Evolutionary conservation across 2,797 vertebrate species (phyloP).

Genomic region (Columba guinea): DNA sequence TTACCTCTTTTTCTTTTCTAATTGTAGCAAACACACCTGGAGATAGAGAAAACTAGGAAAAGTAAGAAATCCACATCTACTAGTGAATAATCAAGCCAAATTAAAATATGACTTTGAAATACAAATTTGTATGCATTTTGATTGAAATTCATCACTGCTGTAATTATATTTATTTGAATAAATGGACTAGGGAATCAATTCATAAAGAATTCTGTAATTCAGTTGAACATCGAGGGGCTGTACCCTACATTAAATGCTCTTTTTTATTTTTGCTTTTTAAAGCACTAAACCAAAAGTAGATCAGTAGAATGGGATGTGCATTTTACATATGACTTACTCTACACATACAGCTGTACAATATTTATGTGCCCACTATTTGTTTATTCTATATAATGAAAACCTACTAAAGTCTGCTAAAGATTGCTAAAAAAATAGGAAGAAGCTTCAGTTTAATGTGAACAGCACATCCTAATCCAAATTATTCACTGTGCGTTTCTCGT

Average conservation of each 20-base stretch:
- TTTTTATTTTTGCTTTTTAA: not conserved
- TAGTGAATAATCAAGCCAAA: not conserved
- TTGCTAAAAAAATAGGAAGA: not conserved
- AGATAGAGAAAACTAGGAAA: not conserved
- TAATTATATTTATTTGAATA: conserved; percentile 1
- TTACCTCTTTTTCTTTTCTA: not conserved
- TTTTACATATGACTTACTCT: not conserved
- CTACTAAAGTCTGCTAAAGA: not conserved
- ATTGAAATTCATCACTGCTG: not conserved
- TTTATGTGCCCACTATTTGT: not conserved
- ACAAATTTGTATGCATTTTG: not conserved
- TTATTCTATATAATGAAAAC: not conserved
- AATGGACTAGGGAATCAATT: not conserved
- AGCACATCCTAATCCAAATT: not conserved
- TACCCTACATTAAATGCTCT: not conserved
- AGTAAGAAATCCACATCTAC: not conserved
- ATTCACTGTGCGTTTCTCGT: not conserved
- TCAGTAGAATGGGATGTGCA: not conserved
- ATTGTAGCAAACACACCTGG: not conserved
- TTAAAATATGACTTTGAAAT: conserved; percentile 26
- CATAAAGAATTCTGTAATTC: not conserved
- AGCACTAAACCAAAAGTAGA: not conserved
- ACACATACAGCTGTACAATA: not conserved
- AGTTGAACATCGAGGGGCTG: not conserved
- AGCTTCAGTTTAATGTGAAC: not conserved